Conservation (phyloP, 1,140 invertebrate genomes). For the Brachionus calyciflorus region DNA sequence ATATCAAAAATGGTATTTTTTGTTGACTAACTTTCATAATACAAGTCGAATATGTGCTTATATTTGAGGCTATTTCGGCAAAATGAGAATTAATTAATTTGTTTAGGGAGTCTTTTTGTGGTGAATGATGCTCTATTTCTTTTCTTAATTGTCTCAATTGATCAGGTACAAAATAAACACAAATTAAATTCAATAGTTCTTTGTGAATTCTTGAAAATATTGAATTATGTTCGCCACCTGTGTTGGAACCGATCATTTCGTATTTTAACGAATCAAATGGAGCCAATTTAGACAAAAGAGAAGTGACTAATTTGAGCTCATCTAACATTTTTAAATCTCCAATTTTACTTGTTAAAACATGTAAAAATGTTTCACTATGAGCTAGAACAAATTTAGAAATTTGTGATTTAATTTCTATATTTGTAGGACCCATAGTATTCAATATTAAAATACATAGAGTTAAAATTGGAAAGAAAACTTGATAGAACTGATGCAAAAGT, state of each 20-base stretch:
- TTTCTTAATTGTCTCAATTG: conserved; percentile 32
- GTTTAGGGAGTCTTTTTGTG: not conserved
- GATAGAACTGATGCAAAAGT: conserved; percentile 31
- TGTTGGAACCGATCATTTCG: not conserved
- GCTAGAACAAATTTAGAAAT: conserved; percentile 19
- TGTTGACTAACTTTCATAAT: conserved; percentile 9
- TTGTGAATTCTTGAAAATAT: conserved; percentile 34
- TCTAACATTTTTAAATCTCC: conserved; percentile 28
- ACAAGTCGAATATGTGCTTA: conserved; percentile 4
- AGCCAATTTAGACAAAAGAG: not conserved
- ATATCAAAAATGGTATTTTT: conserved; percentile 31
- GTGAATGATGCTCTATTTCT: conserved; percentile 35
- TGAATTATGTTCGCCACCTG: conserved; percentile 4
- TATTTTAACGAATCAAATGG: conserved; percentile 32
- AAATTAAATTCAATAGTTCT: not conserved
- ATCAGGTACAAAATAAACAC: conserved; percentile 12
- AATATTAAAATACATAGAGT: conserved; percentile 5
- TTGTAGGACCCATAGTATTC: not conserved
- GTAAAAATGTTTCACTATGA: conserved; percentile 11
- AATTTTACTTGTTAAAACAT: conserved; percentile 22
- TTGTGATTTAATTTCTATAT: conserved; percentile 29
- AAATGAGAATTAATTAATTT: not conserved
- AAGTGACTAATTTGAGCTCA: conserved; percentile 27
- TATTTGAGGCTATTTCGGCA: conserved; percentile 21
- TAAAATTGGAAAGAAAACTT: conserved; percentile 34